A percentile compares a stretch with the other conserved stretches of the same genome.
Evolutionary conservation across 2,888 invertebrate genomes (phyloP).

Genomic region (Hirtodrosophila histrioides): DNA sequence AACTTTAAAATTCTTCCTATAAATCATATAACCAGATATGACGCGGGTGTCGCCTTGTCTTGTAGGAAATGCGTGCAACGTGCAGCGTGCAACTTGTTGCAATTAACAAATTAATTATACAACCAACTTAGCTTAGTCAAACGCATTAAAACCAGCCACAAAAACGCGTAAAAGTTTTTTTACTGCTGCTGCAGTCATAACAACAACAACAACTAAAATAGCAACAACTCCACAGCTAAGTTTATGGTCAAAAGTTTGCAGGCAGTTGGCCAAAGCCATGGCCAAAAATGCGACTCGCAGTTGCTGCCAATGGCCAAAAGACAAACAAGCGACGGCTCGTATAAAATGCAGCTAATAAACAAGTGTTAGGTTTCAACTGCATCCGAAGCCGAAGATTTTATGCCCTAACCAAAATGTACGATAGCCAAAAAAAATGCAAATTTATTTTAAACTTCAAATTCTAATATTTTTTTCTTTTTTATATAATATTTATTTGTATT

Average conservation of each 20-base stretch:
- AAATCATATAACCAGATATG: slow-evolving; percentile 58
- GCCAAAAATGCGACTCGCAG: slow-evolving; percentile 49
- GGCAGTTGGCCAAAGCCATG: slow-evolving; percentile 65
- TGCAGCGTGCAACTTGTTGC: slow-evolving; percentile 34
- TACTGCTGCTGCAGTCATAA: slow-evolving; percentile 15
- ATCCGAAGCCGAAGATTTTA: slow-evolving; percentile 4
- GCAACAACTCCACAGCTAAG: slow-evolving; percentile 32
- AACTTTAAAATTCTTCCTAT: slow-evolving; percentile 59
- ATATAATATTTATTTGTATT: too few relatives aligned
- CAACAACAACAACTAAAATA: slow-evolving; percentile 2
- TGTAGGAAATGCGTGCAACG: slow-evolving; percentile 56
- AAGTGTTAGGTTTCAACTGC: not conserved
- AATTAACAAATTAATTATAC: slow-evolving; percentile 67
- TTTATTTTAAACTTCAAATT: too few relatives aligned
- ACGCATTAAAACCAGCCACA: slow-evolving; percentile 30
- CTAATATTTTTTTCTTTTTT: too few relatives aligned
- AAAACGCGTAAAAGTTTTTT: slow-evolving; percentile 31
- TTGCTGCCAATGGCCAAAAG: slow-evolving; percentile 33
- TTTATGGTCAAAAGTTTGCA: slow-evolving; percentile 60
- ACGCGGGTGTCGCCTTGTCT: slow-evolving; percentile 17
- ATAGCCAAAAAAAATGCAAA: too few relatives aligned
- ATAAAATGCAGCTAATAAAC: slow-evolving; percentile 22
- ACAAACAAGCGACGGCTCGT: slow-evolving; percentile 11
- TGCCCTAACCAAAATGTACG: slow-evolving; percentile 1
- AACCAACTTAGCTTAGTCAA: slow-evolving; percentile 32